Percentiles rank a stretch among this genome's conserved stretches.
Evolutionary conservation across 2,113 vertebrate genomes (phyloP).

Genomic region (human): DNA sequence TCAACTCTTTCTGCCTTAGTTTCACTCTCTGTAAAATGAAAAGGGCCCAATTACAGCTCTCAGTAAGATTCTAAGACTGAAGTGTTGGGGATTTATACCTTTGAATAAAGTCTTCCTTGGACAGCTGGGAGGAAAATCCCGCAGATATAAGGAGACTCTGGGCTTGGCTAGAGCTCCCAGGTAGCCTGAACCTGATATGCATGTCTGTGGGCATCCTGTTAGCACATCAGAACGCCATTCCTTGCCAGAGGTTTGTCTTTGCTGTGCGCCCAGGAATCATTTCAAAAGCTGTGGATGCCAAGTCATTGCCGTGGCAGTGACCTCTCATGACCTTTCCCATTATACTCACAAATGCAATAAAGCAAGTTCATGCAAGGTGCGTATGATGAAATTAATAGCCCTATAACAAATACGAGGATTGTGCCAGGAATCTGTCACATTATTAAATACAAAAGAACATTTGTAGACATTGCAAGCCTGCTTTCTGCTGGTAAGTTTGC

Average conservation of each 20-base stretch:
- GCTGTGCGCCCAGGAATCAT: background rate
- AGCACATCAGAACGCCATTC: background rate
- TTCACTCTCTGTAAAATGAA: background rate
- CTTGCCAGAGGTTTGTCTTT: slow-evolving; percentile 1
- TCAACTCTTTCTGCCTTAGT: background rate
- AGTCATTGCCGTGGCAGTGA: background rate
- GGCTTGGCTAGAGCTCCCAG: background rate
- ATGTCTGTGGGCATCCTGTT: background rate
- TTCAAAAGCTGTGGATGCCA: slow-evolving; percentile 26
- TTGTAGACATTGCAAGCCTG: background rate
- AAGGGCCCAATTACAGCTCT: background rate
- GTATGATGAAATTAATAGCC: slow-evolving; percentile 20
- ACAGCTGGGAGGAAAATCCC: background rate
- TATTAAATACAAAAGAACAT: slow-evolving; percentile 5
- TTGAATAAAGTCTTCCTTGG: background rate
- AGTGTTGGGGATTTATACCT: background rate
- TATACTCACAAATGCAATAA: slow-evolving; percentile 11
- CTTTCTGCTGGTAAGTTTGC: background rate
- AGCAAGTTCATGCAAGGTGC: background rate
- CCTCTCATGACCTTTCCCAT: background rate
- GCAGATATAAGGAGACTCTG: background rate
- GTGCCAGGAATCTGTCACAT: background rate
- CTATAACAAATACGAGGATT: background rate
- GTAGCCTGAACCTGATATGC: background rate
- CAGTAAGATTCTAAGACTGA: background rate